These are phyloP conservation scores for Sebastes nivosus DNA, from an alignment of 2,797 vertebrate species.

Conservation along the genomic window DNA sequence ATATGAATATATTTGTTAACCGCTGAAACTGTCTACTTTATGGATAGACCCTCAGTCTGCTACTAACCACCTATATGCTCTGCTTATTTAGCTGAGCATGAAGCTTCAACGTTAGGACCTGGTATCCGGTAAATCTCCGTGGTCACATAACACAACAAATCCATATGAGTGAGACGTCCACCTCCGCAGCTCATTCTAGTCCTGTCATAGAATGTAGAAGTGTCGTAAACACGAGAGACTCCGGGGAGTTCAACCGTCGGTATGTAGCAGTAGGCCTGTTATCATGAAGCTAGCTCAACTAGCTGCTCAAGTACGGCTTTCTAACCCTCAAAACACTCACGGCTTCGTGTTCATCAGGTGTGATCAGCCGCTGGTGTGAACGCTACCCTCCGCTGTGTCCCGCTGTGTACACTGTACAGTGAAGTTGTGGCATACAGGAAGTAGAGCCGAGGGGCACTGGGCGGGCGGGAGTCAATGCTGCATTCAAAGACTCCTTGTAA, in stretches of 20 bases:
- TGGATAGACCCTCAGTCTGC: background rate
- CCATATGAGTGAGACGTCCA: background rate
- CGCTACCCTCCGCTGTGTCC: background rate
- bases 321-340: slow-evolving; percentile 47
- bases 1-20: no score
- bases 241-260: no score
- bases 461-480: slow-evolving; percentile 11
- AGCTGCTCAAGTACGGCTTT: background rate
- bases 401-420: background rate
- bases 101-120: rapidly evolving
- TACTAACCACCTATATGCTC: background rate
- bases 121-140: background rate
- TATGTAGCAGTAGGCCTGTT: background rate
- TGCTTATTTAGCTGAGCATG: background rate
- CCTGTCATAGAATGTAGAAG: background rate
- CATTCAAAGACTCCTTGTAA: slow-evolving; percentile 49
- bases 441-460: slow-evolving; percentile 25
- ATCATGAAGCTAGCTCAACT: slow-evolving; percentile 2
- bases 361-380: background rate
- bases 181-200: background rate
- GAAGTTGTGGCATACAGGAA: slow-evolving; percentile 67
- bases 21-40: no score
- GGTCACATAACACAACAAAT: background rate
- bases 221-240: background rate
- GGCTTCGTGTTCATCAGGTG: slow-evolving; percentile 1